These are phyloP conservation scores for Meloe dianella DNA, from an alignment of 2,888 invertebrate genomes.

Conservation along the genomic window DNA sequence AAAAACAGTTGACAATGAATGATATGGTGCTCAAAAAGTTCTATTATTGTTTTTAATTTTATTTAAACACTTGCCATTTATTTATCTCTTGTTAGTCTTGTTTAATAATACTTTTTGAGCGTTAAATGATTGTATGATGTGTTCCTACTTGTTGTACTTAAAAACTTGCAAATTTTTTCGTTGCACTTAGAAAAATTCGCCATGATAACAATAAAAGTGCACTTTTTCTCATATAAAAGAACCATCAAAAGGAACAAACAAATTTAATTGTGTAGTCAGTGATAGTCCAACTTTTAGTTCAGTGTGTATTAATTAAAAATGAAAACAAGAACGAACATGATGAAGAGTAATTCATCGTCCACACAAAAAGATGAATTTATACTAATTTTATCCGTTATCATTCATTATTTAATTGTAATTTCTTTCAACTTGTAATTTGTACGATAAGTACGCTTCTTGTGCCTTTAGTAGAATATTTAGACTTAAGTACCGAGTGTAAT, in stretches of 20 bases:
- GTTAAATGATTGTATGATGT: constrained; percentile 28
- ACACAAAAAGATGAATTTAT: constrained; percentile 10
- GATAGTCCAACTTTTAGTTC: constrained; percentile 17
- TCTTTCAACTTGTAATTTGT: constrained; percentile 52
- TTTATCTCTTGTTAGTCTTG: constrained; percentile 28
- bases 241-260: constrained; percentile 11
- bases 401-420: constrained; percentile 38
- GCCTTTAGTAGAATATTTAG: constrained; percentile 57
- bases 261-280: constrained; percentile 15
- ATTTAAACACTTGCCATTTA: constrained; percentile 34
- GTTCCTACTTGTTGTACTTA: constrained; percentile 46
- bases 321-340: background rate
- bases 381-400: constrained; percentile 44
- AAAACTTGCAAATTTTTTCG: constrained; percentile 2
- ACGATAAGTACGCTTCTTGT: constrained; percentile 60
- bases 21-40: constrained; percentile 56
- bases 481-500: constrained; percentile 55
- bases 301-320: constrained; percentile 16
- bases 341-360: background rate
- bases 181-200: background rate
- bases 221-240: constrained; percentile 14
- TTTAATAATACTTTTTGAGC: constrained; percentile 36
- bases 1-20: constrained; percentile 41
- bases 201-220: constrained; percentile 13
- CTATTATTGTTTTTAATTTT: constrained; percentile 30